Conservation (phyloP, 2,888 invertebrate genomes). For the Pyrocoelia pectoralis region DNA sequence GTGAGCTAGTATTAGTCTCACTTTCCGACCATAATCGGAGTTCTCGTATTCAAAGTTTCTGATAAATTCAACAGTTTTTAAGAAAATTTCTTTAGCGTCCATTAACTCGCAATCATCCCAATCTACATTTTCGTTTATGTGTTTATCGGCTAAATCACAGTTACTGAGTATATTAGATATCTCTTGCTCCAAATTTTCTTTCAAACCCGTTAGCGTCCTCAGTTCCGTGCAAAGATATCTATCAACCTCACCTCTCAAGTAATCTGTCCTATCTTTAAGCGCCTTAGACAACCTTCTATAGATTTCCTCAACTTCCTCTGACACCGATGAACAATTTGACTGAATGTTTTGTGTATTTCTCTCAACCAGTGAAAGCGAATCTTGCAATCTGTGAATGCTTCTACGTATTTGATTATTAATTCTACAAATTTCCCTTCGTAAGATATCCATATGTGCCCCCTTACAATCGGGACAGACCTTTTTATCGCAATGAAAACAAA, state of each 20-base stretch:
- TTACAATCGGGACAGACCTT: constrained; percentile 97
- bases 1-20: constrained; percentile 87
- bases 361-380: constrained; percentile 83
- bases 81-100: constrained; percentile 95
- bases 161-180: constrained; percentile 95
- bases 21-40: constrained; percentile 85
- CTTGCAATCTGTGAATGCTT: constrained; percentile 88
- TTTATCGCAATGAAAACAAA: constrained; percentile 96
- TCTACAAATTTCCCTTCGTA: constrained; percentile 70
- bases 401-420: constrained; percentile 72
- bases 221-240: constrained; percentile 89
- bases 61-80: constrained; percentile 95
- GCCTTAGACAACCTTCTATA: constrained; percentile 87
- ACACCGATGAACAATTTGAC: constrained; percentile 88
- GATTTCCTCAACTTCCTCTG: constrained; percentile 94
- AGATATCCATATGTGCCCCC: constrained; percentile 94
- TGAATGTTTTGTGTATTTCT: constrained; percentile 89
- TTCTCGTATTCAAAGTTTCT: constrained; percentile 95
- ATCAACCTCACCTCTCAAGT: constrained; percentile 88
- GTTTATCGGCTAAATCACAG: constrained; percentile 95
- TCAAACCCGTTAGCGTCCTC: constrained; percentile 83
- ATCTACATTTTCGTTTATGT: constrained; percentile 83
- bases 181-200: constrained; percentile 94
- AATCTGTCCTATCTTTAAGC: constrained; percentile 88
- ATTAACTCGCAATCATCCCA: constrained; percentile 94